Evolutionary conservation across 2,113 vertebrate genomes (phyloP).

Genomic region (Paralichthys olivaceus): DNA sequence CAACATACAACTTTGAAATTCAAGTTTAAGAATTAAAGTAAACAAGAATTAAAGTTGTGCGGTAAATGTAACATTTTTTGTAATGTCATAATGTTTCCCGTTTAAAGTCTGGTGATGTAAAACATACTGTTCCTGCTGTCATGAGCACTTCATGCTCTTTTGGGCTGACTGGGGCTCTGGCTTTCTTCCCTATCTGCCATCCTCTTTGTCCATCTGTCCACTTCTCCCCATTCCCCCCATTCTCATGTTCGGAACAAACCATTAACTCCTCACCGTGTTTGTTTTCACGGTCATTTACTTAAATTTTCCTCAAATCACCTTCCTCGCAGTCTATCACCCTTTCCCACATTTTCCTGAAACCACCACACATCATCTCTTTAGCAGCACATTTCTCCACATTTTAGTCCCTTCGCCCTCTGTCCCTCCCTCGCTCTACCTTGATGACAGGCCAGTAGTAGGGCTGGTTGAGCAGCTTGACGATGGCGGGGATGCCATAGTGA

Average conservation of each 20-base stretch:
- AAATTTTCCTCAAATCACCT: neutral
- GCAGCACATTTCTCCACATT: neutral
- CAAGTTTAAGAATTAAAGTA: no score
- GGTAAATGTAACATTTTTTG: neutral
- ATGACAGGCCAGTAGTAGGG: constrained; percentile 97
- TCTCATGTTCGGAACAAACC: neutral
- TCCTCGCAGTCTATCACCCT: neutral
- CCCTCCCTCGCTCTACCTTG: constrained; percentile 84
- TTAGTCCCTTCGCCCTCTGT: neutral
- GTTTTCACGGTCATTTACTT: neutral
- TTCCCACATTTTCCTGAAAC: neutral
- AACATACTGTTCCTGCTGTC: constrained; percentile 39
- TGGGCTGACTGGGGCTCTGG: constrained; percentile 36
- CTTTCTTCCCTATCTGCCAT: constrained; percentile 5
- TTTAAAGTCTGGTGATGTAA: neutral
- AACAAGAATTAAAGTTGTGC: no score
- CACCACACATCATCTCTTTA: neutral
- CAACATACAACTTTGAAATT: neutral
- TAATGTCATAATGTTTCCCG: no score
- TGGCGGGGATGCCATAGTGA: constrained; percentile 93
- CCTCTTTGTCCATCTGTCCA: constrained; percentile 51
- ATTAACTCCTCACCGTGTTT: neutral
- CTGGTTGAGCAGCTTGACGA: constrained; percentile 92
- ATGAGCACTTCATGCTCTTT: constrained; percentile 23
- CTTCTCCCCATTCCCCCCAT: neutral